Percentiles rank a stretch among this genome's conserved stretches.
Conservation (phyloP, 2,113 vertebrate species). For the Halichoerus grypus region DNA sequence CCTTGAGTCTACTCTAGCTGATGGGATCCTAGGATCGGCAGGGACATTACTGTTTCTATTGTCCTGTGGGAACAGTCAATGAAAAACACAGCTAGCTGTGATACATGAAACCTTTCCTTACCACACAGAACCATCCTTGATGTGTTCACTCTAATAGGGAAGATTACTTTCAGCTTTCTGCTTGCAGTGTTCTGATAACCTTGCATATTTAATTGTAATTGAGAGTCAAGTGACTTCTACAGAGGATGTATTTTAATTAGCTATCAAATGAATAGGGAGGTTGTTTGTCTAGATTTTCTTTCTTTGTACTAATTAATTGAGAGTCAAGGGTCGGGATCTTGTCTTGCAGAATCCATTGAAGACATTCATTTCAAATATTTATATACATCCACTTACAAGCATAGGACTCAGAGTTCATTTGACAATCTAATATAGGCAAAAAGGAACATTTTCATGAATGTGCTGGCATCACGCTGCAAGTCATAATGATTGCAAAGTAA, state of each 20-base stretch:
- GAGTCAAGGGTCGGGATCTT: constrained; percentile 81
- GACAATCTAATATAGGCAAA: constrained; percentile 74
- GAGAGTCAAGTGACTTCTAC: constrained; percentile 86
- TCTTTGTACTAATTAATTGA: constrained; percentile 88
- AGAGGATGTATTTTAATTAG: constrained; percentile 85
- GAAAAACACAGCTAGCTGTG: neutral
- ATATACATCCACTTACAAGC: constrained; percentile 80
- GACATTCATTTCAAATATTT: constrained; percentile 85
- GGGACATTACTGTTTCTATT: neutral
- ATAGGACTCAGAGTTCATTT: constrained; percentile 69
- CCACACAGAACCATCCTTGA: neutral
- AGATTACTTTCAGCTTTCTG: constrained; percentile 74
- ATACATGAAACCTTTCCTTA: neutral
- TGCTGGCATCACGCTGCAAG: neutral
- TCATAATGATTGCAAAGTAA: constrained; percentile 46
- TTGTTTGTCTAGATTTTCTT: constrained; percentile 85
- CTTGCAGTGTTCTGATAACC: constrained; percentile 81
- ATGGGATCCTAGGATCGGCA: neutral
- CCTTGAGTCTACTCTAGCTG: neutral
- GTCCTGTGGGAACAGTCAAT: neutral
- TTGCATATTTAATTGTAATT: constrained; percentile 87
- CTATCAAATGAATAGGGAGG: constrained; percentile 82
- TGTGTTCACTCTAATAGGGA: neutral
- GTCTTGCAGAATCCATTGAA: constrained; percentile 82
- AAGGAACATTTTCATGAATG: constrained; percentile 52